phyloP scores from a whole-genome alignment of 2,888 invertebrate genomes.

The Lochmaea capreae region DNA sequence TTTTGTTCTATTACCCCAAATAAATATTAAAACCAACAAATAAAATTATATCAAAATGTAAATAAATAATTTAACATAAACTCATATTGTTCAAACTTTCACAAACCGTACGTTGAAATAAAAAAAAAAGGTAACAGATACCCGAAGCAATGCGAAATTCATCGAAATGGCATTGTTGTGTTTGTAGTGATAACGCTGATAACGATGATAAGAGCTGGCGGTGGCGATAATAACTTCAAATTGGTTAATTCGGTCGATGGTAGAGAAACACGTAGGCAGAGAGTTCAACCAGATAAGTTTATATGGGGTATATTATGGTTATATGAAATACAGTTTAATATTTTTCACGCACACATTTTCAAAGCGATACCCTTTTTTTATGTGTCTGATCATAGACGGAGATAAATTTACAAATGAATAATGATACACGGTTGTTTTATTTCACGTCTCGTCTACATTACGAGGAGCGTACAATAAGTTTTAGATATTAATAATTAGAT shows the following conservation, averaged over 20 bases:
- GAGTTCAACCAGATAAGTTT: conserved; percentile 18
- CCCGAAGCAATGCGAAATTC: conserved; percentile 52
- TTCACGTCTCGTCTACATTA: background rate
- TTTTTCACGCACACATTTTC: conserved; percentile 11
- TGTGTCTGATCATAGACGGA: conserved; percentile 15
- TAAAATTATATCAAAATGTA: background rate
- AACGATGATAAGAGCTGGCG: conserved; percentile 43
- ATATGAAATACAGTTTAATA: conserved; percentile 11
- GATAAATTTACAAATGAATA: conserved; percentile 19
- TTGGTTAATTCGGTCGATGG: conserved; percentile 29
- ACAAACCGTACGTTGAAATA: background rate
- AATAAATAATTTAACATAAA: background rate
- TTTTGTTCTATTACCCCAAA: no score
- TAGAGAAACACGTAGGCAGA: conserved; percentile 25
- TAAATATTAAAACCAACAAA: no score
- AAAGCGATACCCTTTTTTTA: conserved; percentile 9
- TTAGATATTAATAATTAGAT: no score
- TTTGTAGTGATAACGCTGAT: conserved; percentile 46
- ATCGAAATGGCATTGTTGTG: conserved; percentile 50
- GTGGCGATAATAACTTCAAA: conserved; percentile 30
- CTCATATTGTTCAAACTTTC: background rate
- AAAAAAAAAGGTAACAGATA: conserved; percentile 12
- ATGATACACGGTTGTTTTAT: background rate
- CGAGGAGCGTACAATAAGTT: no score
- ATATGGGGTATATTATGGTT: conserved; percentile 10